Evolutionary conservation across 2,888 invertebrate species (phyloP).

Genomic region (Gandaritis pyraliata): DNA sequence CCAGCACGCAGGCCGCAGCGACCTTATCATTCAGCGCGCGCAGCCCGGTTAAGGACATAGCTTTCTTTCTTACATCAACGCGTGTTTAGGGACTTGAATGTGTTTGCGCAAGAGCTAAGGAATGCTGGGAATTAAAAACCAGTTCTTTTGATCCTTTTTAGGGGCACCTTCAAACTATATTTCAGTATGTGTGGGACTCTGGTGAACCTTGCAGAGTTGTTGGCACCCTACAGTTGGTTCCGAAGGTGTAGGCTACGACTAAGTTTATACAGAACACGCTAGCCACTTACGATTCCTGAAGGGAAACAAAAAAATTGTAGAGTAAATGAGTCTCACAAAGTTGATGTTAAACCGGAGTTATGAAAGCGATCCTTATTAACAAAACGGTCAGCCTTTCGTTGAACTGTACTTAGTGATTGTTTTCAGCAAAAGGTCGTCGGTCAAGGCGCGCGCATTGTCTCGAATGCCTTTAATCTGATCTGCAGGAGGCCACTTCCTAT

Average conservation of each 20-base stretch:
- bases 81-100: slow-evolving; percentile 57
- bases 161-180: too few relatives aligned
- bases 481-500: slow-evolving; percentile 42
- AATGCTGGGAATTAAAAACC: slow-evolving; percentile 20
- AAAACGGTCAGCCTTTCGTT: slow-evolving; percentile 42
- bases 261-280: too few relatives aligned
- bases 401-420: slow-evolving; percentile 38
- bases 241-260: too few relatives aligned
- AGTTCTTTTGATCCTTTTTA: too few relatives aligned
- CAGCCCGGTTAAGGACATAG: slow-evolving; percentile 71
- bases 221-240: too few relatives aligned
- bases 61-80: slow-evolving; percentile 76
- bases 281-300: too few relatives aligned
- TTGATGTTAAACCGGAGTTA: too few relatives aligned
- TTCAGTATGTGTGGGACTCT: too few relatives aligned
- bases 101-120: slow-evolving; percentile 56
- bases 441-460: slow-evolving; percentile 48
- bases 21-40: slow-evolving; percentile 64
- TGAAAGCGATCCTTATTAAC: slow-evolving; percentile 7
- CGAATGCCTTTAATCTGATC: slow-evolving; percentile 48
- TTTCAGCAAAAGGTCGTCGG: slow-evolving; percentile 47
- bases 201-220: too few relatives aligned
- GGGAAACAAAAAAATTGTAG: too few relatives aligned
- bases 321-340: too few relatives aligned
- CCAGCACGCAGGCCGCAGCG: slow-evolving; percentile 42